Evolutionary conservation across 2,888 invertebrate species (phyloP).

Genomic region (Trichogramma dendrolimi): DNA sequence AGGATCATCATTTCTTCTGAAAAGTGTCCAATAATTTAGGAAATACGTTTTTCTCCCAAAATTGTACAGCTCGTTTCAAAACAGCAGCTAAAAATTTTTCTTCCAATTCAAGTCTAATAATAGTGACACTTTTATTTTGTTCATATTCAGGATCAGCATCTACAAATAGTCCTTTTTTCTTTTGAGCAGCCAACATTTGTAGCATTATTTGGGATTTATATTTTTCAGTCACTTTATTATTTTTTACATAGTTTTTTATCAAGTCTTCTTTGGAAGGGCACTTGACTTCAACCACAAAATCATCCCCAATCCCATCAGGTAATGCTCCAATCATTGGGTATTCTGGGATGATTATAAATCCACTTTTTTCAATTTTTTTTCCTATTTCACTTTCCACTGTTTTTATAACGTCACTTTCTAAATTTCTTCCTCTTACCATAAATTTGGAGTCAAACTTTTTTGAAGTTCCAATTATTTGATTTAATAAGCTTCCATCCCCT

Average conservation of each 20-base stretch:
- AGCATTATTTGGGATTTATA: neutral
- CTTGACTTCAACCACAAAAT: slow-evolving; percentile 36
- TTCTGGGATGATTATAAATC: slow-evolving; percentile 9
- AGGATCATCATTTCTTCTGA: neutral
- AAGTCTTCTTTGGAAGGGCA: slow-evolving; percentile 30
- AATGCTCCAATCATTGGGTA: slow-evolving; percentile 32
- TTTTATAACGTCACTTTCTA: slow-evolving; percentile 29
- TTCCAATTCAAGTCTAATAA: slow-evolving; percentile 5
- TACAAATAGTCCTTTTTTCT: neutral
- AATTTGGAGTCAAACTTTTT: slow-evolving; percentile 28
- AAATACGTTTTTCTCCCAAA: slow-evolving; percentile 32
- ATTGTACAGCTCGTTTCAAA: slow-evolving; percentile 25
- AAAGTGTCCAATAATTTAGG: slow-evolving; percentile 5
- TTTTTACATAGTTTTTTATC: slow-evolving; percentile 23
- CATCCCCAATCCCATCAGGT: slow-evolving; percentile 33
- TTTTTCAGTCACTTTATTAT: neutral
- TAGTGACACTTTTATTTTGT: neutral
- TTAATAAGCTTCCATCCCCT: slow-evolving; percentile 30
- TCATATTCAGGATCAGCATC: slow-evolving; percentile 25
- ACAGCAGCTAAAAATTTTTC: slow-evolving; percentile 17
- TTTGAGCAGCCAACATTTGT: neutral
- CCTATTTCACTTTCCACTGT: neutral
- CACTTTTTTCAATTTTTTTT: neutral
- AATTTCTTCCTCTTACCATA: slow-evolving; percentile 32
- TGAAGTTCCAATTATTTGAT: slow-evolving; percentile 29